A percentile compares a stretch with the other conserved stretches of the same genome.
These are phyloP conservation scores for Geodia barretti DNA, from an alignment of 37 sponge, comb jelly and placozoan genomes.

Conservation along the genomic window DNA sequence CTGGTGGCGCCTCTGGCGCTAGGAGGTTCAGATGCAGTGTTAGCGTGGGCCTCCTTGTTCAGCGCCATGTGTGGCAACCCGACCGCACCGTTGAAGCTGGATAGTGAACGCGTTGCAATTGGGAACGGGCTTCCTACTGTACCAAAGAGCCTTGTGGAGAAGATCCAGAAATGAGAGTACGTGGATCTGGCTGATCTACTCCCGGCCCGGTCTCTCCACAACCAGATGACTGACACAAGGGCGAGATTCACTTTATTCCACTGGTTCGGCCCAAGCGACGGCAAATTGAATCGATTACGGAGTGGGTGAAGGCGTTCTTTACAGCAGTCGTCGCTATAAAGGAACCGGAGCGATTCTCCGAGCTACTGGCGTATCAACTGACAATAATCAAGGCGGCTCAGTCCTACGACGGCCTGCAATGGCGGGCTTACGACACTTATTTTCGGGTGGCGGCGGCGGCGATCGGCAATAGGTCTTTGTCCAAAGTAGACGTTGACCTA, in stretches of 20 bases:
- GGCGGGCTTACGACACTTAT: constrained; percentile 28
- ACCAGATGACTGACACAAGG: no score
- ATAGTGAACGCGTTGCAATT: no score
- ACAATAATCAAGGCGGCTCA: constrained; percentile 1
- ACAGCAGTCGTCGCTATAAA: neutral
- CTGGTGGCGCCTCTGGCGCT: no score
- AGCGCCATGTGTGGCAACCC: no score
- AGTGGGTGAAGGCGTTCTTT: constrained; percentile 30
- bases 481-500: neutral
- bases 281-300: neutral
- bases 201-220: no score
- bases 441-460: constrained; percentile 15
- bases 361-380: constrained; percentile 23
- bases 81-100: no score
- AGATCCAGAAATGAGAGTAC: no score
- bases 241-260: neutral
- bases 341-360: constrained; percentile 20
- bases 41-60: no score
- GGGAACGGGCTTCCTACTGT: no score
- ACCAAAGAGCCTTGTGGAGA: no score
- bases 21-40: no score
- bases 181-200: no score
- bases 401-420: constrained; percentile 6
- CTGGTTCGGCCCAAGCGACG: neutral
- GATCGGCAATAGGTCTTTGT: constrained; percentile 8